A percentile compares a stretch with the other conserved stretches of the same genome.
These are phyloP conservation scores for Gobio occitaniae DNA, from an alignment of 2,797 vertebrate species.

Conservation along the genomic window DNA sequence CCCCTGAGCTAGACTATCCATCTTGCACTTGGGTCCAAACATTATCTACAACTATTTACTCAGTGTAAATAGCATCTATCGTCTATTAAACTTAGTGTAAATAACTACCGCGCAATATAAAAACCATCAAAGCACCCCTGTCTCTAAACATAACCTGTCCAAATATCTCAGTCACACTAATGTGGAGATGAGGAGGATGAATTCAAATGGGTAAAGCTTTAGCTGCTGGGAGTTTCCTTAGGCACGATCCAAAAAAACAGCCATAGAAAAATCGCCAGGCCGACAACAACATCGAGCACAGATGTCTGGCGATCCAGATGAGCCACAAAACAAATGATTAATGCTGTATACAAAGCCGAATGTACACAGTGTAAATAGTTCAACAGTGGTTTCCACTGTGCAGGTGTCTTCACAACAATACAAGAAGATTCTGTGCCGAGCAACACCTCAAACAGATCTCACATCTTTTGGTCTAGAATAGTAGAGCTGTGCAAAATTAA, in stretches of 20 bases:
- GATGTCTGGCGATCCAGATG: conserved; percentile 52
- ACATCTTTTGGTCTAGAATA: background rate
- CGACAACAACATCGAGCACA: conserved; percentile 54
- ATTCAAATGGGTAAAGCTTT: conserved; percentile 55
- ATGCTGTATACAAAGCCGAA: conserved; percentile 42
- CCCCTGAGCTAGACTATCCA: background rate
- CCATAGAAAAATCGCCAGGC: background rate
- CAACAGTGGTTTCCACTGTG: background rate
- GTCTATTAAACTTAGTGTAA: conserved; percentile 18
- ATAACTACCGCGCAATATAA: background rate
- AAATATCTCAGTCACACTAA: conserved; percentile 59
- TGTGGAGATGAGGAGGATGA: conserved; percentile 20
- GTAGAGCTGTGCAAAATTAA: background rate
- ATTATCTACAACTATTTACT: conserved; percentile 15
- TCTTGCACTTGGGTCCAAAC: background rate
- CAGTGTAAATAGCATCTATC: conserved; percentile 7
- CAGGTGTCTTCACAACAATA: background rate
- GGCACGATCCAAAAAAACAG: conserved; percentile 66
- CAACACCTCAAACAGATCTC: background rate
- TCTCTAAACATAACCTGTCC: background rate
- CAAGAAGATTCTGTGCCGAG: background rate
- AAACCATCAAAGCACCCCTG: background rate
- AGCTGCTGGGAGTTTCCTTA: conserved; percentile 70
- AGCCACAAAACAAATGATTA: conserved; percentile 62
- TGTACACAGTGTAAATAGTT: conserved; percentile 45